These are phyloP conservation scores for Etheostoma perlongum DNA, from an alignment of 2,797 vertebrate species.

Conservation along the genomic window DNA sequence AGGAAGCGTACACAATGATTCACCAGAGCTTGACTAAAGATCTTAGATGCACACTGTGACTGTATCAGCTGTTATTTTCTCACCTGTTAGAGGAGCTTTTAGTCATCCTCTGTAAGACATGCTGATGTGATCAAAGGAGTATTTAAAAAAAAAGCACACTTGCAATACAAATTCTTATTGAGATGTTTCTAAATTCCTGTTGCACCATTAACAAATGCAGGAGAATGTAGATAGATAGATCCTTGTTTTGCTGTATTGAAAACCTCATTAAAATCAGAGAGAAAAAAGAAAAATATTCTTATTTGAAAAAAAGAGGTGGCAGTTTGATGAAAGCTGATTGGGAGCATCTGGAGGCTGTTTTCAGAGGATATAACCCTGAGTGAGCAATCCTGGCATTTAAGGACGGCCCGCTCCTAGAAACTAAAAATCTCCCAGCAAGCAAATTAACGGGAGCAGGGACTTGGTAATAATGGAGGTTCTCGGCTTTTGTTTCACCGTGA, in stretches of 20 bases:
- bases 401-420: constrained; percentile 92
- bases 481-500: constrained; percentile 98
- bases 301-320: constrained; percentile 69
- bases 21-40: constrained; percentile 80
- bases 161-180: constrained; percentile 31
- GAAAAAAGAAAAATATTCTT: constrained; percentile 42
- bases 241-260: constrained; percentile 64
- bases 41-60: constrained; percentile 72
- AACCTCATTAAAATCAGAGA: constrained; percentile 68
- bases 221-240: constrained; percentile 43
- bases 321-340: constrained; percentile 95
- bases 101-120: constrained; percentile 52
- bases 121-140: constrained; percentile 58
- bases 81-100: constrained; percentile 75
- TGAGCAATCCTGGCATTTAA: constrained; percentile 89
- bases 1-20: constrained; percentile 76
- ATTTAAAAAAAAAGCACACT: constrained; percentile 29
- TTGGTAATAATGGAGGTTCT: constrained; percentile 96
- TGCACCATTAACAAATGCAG: constrained; percentile 24
- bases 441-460: constrained; percentile 98
- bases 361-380: constrained; percentile 93
- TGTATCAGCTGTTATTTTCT: constrained; percentile 75
- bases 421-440: constrained; percentile 96
- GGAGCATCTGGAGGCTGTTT: constrained; percentile 95
- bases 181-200: constrained; percentile 27